These are phyloP conservation scores for Hippasteria phrygiana DNA, from an alignment of 53 echinoderm and acorn worm genomes.

Conservation along the genomic window DNA sequence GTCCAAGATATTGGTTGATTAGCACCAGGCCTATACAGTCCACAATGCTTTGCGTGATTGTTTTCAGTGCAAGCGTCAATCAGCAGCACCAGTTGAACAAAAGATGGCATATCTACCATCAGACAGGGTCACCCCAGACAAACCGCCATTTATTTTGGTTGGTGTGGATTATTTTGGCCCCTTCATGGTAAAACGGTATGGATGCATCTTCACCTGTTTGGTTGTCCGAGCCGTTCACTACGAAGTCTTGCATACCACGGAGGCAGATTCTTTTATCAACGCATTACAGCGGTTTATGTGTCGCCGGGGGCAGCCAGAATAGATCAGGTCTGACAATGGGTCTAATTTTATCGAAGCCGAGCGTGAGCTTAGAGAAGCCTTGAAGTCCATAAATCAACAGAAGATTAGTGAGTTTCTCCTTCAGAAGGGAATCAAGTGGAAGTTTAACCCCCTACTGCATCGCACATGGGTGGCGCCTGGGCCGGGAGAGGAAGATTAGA, in stretches of 20 bases:
- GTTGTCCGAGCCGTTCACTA: slow-evolving; percentile 73
- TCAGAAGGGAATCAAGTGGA: slow-evolving; percentile 71
- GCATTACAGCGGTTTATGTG: slow-evolving; percentile 74
- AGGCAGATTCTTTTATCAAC: slow-evolving; percentile 75
- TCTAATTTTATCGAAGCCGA: slow-evolving; percentile 73
- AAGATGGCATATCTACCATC: slow-evolving; percentile 73
- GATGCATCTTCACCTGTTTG: slow-evolving; percentile 79
- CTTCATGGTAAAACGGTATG: slow-evolving; percentile 73
- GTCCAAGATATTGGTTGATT: slow-evolving; percentile 66
- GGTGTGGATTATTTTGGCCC: slow-evolving; percentile 80
- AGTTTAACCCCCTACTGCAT: slow-evolving; percentile 77
- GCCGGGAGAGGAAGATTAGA: slow-evolving; percentile 72
- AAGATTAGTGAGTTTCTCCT: slow-evolving; percentile 45
- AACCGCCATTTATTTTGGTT: too few species aligned
- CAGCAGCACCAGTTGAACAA: slow-evolving; percentile 27
- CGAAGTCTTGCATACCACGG: slow-evolving; percentile 71
- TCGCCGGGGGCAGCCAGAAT: slow-evolving; percentile 64
- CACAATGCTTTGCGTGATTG: slow-evolving; percentile 50
- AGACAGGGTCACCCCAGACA: slow-evolving; percentile 71
- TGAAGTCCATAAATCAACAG: slow-evolving; percentile 38
- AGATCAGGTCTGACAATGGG: slow-evolving; percentile 76
- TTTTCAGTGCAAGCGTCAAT: slow-evolving; percentile 41
- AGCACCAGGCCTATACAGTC: slow-evolving; percentile 62
- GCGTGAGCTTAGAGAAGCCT: slow-evolving; percentile 59
- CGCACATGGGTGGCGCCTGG: slow-evolving; percentile 73